Evolutionary conservation across 2,888 invertebrate species (phyloP), one percentile per base, ranked within the genome.

Genomic region (Leptothorax acervorum): DNA sequence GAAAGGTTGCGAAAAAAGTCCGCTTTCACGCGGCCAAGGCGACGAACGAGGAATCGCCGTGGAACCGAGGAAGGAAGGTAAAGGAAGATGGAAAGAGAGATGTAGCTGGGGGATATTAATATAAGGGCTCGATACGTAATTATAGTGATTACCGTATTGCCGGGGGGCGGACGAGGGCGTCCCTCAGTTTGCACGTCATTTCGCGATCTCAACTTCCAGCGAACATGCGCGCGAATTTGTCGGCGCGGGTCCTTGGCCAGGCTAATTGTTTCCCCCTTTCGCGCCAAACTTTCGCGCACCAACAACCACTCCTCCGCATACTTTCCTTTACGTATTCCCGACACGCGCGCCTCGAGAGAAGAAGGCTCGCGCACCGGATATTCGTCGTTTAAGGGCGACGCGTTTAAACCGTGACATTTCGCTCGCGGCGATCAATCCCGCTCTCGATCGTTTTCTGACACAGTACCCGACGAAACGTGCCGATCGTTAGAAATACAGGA

Each of bases 81-180:
- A 71, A 65, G 78, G 76, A 85, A 86, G 85, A 85, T 87, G 88
- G 88, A 90, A 89, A 92, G 92, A 92, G 89, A 91, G 92, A 93
- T 89, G 91, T 93, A 92, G 93, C 94, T 92, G 92, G 93, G 93
- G 94, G 94, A 94, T 94, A 95, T 94, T 94, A 95, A 95, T 94
- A 94, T 93, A 94, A 94, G 94, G 95, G 94, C 95, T 94, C 94
- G 94, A 94, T 94, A 92, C 94, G 93, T 94, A 95, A 94, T 95
- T 95, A 94, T 95, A 94, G 95, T 95, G 94, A 95, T 95, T 95
- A 94, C 93, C 93, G 94, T 93, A 95, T 94, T 94, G 94, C 94
- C 95, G 93, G 91, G 93, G 94, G 94, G 94, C 94, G 94, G 93
- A 94, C 93, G 94, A 94, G 93, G 94, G 94, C 94, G 94, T 94